Evolutionary conservation across 2,888 invertebrate genomes (phyloP).

Genomic region (Acanthococcus lagerstroemiae): DNA sequence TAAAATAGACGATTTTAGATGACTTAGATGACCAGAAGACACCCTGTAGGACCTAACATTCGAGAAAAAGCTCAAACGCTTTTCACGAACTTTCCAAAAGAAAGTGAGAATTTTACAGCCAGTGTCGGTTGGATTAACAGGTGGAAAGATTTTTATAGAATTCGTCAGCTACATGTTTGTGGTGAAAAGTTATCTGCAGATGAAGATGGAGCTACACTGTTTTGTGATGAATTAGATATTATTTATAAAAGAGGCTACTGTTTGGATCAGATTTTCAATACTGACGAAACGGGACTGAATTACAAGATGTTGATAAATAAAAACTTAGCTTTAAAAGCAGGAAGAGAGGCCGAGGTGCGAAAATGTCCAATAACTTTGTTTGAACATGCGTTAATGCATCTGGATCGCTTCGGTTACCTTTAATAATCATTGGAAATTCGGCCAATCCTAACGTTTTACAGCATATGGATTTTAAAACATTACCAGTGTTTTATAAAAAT

Average conservation of each 20-base stretch:
- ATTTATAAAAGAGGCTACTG: too few relatives aligned
- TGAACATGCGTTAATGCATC: conserved; percentile 37
- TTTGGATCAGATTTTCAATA: too few relatives aligned
- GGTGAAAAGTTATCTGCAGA: conserved; percentile 34
- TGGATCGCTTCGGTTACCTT: conserved; percentile 36
- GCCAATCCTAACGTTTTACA: conserved; percentile 36
- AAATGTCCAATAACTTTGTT: too few relatives aligned
- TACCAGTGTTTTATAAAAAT: conserved; percentile 35
- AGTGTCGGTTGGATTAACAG: conserved; percentile 36
- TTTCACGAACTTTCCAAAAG: background rate
- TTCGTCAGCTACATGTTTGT: conserved; percentile 34
- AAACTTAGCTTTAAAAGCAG: too few relatives aligned
- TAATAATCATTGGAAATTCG: conserved; percentile 37
- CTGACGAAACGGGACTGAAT: too few relatives aligned
- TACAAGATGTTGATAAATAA: too few relatives aligned
- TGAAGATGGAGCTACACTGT: conserved; percentile 32
- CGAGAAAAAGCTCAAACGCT: background rate
- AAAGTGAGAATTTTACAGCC: conserved; percentile 3
- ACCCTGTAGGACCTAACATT: background rate
- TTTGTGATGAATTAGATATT: conserved; percentile 34
- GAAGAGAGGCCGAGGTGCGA: too few relatives aligned
- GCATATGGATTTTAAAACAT: conserved; percentile 35
- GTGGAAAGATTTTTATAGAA: conserved; percentile 37
- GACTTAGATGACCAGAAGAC: too few relatives aligned
- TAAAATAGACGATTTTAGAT: too few relatives aligned